Conservation (phyloP, 2,888 invertebrate genomes). For the Ormia ochracea region DNA sequence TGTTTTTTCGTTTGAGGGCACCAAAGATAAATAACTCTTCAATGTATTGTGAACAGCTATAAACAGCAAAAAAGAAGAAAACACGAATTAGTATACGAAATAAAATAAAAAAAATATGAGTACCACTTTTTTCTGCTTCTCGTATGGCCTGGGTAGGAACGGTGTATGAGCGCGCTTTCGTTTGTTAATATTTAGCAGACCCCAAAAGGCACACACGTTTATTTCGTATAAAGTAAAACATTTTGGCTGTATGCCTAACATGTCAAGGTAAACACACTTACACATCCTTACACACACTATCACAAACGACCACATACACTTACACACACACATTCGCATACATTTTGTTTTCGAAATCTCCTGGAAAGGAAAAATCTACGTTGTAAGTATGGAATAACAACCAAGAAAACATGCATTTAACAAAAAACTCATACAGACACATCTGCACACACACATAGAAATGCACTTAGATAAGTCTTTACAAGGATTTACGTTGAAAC, state of each 20-base stretch:
- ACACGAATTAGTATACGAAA: neutral
- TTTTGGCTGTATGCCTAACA: slow-evolving; percentile 47
- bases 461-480: slow-evolving; percentile 18
- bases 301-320: neutral
- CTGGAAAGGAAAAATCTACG: slow-evolving; percentile 11
- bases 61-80: neutral
- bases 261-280: slow-evolving; percentile 52
- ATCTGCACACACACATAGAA: neutral
- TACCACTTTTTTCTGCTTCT: slow-evolving; percentile 5
- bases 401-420: slow-evolving; percentile 10
- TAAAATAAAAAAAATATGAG: slow-evolving; percentile 17
- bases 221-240: slow-evolving; percentile 8
- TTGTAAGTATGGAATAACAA: slow-evolving; percentile 21
- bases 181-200: slow-evolving; percentile 17
- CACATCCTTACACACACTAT: neutral
- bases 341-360: neutral
- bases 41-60: slow-evolving; percentile 42
- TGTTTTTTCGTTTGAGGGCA: slow-evolving; percentile 16
- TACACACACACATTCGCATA: neutral
- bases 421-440: slow-evolving; percentile 5
- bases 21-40: slow-evolving; percentile 55
- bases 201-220: neutral
- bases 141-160: slow-evolving; percentile 15
- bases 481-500: slow-evolving; percentile 45
- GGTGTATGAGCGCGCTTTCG: neutral